phyloP scores from a whole-genome alignment of 2,888 invertebrate genomes.

The Trachelus troglodyta region DNA sequence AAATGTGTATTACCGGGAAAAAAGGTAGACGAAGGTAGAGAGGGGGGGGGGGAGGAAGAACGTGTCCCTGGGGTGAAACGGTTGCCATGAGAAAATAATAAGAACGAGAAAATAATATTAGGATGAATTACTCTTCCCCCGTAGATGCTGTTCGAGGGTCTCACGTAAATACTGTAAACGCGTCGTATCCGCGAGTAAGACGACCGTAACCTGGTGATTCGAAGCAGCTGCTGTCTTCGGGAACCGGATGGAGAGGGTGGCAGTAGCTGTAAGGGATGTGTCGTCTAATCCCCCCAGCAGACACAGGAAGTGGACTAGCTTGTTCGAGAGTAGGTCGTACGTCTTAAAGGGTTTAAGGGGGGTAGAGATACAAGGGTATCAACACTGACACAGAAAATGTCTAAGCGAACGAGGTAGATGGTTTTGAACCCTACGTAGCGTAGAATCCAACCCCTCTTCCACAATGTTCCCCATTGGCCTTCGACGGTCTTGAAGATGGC shows the following conservation, averaged over 20 bases:
- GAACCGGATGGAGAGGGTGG: background rate
- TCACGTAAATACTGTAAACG: background rate
- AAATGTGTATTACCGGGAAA: background rate
- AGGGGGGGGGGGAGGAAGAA: background rate
- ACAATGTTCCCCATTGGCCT: background rate
- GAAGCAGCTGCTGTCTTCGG: background rate
- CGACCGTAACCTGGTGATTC: background rate
- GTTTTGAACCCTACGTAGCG: background rate
- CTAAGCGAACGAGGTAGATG: background rate
- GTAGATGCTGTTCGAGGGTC: background rate
- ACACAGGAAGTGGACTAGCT: background rate
- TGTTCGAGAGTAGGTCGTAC: background rate
- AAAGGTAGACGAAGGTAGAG: too few relatives aligned
- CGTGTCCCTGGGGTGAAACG: background rate
- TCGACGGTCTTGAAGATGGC: background rate
- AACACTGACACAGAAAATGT: background rate
- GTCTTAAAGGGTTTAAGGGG: background rate
- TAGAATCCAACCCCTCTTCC: background rate
- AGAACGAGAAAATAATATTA: background rate
- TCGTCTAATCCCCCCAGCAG: background rate
- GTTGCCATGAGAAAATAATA: background rate
- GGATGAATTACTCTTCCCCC: background rate
- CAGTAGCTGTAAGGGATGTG: background rate
- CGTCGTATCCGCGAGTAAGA: background rate
- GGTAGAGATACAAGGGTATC: background rate